These are phyloP conservation scores for Cyphomyrus plagiostoma DNA, from an alignment of 2,113 vertebrate species.

Conservation along the genomic window DNA sequence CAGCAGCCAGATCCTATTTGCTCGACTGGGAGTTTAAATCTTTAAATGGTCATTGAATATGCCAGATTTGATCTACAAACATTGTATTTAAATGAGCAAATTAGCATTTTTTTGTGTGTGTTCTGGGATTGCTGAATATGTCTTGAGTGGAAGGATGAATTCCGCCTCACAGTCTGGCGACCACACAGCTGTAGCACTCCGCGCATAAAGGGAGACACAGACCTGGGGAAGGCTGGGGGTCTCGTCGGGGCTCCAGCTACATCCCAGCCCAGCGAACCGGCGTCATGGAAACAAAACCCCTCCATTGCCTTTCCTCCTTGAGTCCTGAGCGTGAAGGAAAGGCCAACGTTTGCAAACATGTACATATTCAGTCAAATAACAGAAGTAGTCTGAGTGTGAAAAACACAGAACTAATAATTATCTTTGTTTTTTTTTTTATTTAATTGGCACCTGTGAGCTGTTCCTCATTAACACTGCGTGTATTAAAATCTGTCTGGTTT, in stretches of 20 bases:
- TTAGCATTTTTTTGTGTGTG: not conserved
- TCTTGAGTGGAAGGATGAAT: not conserved
- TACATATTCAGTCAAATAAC: not conserved
- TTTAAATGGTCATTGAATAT: constrained; percentile 1
- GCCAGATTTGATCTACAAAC: not conserved
- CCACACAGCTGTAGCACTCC: not conserved
- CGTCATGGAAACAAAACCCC: not conserved
- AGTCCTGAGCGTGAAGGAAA: not conserved
- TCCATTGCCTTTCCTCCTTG: not conserved
- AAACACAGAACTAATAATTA: constrained; percentile 19
- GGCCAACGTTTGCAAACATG: not conserved
- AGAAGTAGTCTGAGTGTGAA: not conserved
- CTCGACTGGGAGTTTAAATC: not conserved
- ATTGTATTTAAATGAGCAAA: not conserved
- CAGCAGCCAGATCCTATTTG: not conserved
- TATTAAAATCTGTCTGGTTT: constrained; percentile 63
- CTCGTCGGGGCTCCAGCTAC: not conserved
- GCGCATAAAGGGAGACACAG: not conserved
- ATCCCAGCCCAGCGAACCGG: not conserved
- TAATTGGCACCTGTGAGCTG: constrained; percentile 70
- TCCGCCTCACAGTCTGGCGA: not conserved
- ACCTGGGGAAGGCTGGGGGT: not conserved
- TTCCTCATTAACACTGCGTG: constrained; percentile 65
- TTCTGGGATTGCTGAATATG: not conserved
- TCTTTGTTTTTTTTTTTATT: constrained; percentile 38